Evolutionary conservation across 2,113 vertebrate genomes (phyloP), one percentile per base, ranked within the genome.

Genomic region (Chloebia gouldiae): DNA sequence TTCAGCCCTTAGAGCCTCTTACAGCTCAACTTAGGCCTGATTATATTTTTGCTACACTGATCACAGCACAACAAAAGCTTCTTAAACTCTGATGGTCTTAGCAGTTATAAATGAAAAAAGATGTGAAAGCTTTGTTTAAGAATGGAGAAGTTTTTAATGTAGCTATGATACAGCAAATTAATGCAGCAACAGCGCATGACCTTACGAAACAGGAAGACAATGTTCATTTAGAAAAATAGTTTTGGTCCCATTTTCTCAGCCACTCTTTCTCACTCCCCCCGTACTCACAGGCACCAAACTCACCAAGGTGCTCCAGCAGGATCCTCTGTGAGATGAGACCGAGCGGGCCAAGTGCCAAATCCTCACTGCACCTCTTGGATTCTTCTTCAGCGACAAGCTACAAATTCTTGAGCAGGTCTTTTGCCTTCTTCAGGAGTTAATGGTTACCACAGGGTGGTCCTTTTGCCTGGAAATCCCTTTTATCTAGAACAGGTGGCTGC

Each of bases 181-280:
- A 70, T 20, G 33, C n/a, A 96, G 18, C 57, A 50, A 66, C 21
- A 88, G 30, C 0, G 1, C 47, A 70, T 82, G 53, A 66, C 40
- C 39, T 66, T 49, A 73, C 0, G 1, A 60, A 90, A 59, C 37
- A 90, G 82, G 33, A 92, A 83, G 33, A 63, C 6, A 0, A 42
- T 47, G 30, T 0, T 2, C 0, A 0, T 70, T 90, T 73, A 8
- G 22, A 63, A 90, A 63, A 83, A 63, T 5, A 0, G 0, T 68
- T 91, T 75, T 5, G 15, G 54, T 72, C 1, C 25, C 25, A 40
- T 69, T 92, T 66, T 71, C 61, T 57, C 18, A 56, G 24, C n/a
- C 39, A 15, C 0, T 0, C n/a, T 59, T 59, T 15, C n/a, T 82
- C 28, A 37, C 24, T 78, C 10, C 7, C 31, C 51, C 30, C 0